Base-by-base conservation (phyloP, 2,797 vertebrate genomes). In the Hemibagrus guttatus region DNA sequence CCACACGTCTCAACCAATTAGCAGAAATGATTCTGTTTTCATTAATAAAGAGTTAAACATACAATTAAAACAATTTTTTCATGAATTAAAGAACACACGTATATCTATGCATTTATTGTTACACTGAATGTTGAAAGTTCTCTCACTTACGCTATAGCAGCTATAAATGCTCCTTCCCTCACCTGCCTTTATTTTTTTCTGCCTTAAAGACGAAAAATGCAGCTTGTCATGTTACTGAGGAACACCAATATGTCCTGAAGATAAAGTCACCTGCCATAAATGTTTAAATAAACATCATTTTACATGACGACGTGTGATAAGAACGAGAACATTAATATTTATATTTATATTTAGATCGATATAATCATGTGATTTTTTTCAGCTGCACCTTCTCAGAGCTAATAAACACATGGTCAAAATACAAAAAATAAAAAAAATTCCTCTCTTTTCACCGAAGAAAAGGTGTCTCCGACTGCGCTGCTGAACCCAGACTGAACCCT, bases 401-500 rank as follows among this genome's bases (percentile, higher is more conserved):
- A 19, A 71, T 3, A 69, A 35, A 39, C 35, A 39, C 35, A 1
- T 39, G 35, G 17, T 68, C 39, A 26, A 72, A 7, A 42, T 21
- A 6, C 21, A 6, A 8, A 17, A 17, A 64, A 42, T 11, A 39
- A 46, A 72, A 23, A 3, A 16, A 31, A 23, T 71, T 71, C 19
- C 9, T 71, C 6, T 4, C 39, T n/a, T 42, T 54, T 76, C 49
- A 28, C 71, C 49, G 23, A 3, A 74, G 42, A 74, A 23, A 7
- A 74, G 42, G 71, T 54, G 26, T 13, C 56, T 61, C 58, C 11
- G 78, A 46, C 31, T 61, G 35, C 7, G 49, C 87, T 85, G 52
- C 64, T 94, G 95, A 80, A 94, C 93, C 95, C 92, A 87, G 89
- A 90, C 90, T 93, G 93, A 94, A 96, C 94, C 93, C 91, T 68